Conservation (phyloP, 35 echinoderm and acorn worm genomes). For the Apostichopus californicus region DNA sequence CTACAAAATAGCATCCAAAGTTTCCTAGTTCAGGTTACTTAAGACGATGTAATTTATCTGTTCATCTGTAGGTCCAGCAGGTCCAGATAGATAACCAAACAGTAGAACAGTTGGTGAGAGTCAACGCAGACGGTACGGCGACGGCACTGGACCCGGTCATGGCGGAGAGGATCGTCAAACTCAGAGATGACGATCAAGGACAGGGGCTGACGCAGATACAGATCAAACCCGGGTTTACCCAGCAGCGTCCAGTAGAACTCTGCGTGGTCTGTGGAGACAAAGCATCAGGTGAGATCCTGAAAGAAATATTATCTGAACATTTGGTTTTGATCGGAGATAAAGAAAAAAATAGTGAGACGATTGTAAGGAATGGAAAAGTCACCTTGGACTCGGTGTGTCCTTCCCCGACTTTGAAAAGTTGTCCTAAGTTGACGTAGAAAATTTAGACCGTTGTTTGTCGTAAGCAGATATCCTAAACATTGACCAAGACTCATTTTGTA, state of each 20-base stretch:
- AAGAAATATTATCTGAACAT: too few species aligned
- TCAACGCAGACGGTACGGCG: conserved; percentile 64
- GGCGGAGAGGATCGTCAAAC: conserved; percentile 71
- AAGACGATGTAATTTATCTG: background rate
- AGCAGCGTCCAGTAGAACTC: conserved; percentile 76
- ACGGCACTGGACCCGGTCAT: conserved; percentile 67
- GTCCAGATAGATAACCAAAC: conserved; percentile 90
- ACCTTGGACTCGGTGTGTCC: too few species aligned
- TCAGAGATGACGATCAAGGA: conserved; percentile 60
- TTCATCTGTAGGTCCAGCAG: conserved; percentile 75
- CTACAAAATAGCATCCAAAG: too few species aligned
- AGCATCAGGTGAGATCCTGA: conserved; percentile 78
- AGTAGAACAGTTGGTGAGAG: conserved; percentile 89
- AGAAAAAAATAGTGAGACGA: too few species aligned
- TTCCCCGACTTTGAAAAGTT: too few species aligned
- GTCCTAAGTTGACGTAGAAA: too few species aligned
- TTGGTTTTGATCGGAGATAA: too few species aligned
- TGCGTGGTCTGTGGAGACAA: conserved; percentile 99
- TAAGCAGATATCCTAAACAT: too few species aligned
- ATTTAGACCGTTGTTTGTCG: too few species aligned
- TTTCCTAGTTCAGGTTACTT: background rate
- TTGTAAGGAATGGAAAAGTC: too few species aligned
- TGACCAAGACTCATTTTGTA: too few species aligned
- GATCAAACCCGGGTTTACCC: conserved; percentile 52
- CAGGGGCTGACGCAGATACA: conserved; percentile 66